Conservation (phyloP, 2,797 vertebrate species). For the Acanthopagrus latus region DNA sequence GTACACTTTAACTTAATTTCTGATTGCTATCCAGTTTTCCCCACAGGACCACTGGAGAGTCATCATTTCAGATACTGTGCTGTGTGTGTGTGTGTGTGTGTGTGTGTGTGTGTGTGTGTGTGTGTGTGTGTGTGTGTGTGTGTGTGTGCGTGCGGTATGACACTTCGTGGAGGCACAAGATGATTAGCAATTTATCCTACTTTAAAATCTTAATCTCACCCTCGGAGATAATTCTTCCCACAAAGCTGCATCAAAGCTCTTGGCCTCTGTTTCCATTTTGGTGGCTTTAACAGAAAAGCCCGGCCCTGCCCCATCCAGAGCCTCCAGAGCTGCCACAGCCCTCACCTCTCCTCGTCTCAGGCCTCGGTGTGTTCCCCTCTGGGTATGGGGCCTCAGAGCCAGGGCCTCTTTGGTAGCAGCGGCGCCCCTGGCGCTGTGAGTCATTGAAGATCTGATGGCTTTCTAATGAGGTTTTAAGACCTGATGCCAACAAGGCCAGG, state of each 20-base stretch:
- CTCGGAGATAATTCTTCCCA: constrained; percentile 66
- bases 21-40: constrained; percentile 44
- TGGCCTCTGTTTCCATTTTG: constrained; percentile 53
- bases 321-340: constrained; percentile 30
- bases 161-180: constrained; percentile 34
- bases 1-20: constrained; percentile 24
- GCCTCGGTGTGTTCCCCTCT: constrained; percentile 31
- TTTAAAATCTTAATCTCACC: constrained; percentile 69
- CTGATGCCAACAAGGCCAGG: constrained; percentile 71
- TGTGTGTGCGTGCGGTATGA: constrained; percentile 30
- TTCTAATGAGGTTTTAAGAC: constrained; percentile 75
- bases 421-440: constrained; percentile 60
- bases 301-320: constrained; percentile 15
- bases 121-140: constrained; percentile 8
- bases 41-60: constrained; percentile 25
- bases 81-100: constrained; percentile 8
- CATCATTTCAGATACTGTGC: constrained; percentile 9
- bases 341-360: constrained; percentile 43
- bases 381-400: constrained; percentile 40
- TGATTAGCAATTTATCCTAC: constrained; percentile 63
- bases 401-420: constrained; percentile 59
- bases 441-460: constrained; percentile 71
- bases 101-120: constrained; percentile 14
- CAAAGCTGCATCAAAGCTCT: constrained; percentile 66
- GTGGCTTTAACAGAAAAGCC: constrained; percentile 41